phyloP scores from a whole-genome alignment of 2,113 vertebrate genomes.

The Morone chrysops region DNA sequence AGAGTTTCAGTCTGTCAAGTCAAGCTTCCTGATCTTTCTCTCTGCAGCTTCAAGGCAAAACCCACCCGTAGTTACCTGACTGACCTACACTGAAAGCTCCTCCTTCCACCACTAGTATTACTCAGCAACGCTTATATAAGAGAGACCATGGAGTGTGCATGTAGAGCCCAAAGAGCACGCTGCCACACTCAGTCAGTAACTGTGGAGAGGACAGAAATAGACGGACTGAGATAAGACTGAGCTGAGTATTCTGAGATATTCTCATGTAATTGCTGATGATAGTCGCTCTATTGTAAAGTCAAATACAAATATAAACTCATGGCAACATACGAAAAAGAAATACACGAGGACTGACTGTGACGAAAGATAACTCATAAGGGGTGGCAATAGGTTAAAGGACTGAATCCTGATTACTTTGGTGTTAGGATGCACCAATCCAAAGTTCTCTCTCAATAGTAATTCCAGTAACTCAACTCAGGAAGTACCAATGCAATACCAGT shows the following conservation, averaged over 20 bases:
- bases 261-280: background rate
- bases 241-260: too few species aligned
- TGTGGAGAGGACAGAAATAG: background rate
- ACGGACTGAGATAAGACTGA: slow-evolving; percentile 1
- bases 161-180: background rate
- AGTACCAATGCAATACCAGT: background rate
- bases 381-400: background rate
- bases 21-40: background rate
- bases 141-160: background rate
- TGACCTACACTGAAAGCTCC: slow-evolving; percentile 1
- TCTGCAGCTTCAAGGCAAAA: slow-evolving; percentile 32
- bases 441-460: too few species aligned
- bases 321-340: background rate
- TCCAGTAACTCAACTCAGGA: background rate
- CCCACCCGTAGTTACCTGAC: background rate
- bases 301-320: background rate
- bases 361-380: too few species aligned
- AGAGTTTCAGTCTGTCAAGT: background rate
- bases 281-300: background rate
- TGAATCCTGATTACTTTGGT: background rate
- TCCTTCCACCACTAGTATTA: background rate
- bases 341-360: background rate
- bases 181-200: background rate
- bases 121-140: slow-evolving; percentile 42
- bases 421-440: background rate